Conservation (phyloP, 2,113 vertebrate genomes). For the Callocephalon fimbriatum region DNA sequence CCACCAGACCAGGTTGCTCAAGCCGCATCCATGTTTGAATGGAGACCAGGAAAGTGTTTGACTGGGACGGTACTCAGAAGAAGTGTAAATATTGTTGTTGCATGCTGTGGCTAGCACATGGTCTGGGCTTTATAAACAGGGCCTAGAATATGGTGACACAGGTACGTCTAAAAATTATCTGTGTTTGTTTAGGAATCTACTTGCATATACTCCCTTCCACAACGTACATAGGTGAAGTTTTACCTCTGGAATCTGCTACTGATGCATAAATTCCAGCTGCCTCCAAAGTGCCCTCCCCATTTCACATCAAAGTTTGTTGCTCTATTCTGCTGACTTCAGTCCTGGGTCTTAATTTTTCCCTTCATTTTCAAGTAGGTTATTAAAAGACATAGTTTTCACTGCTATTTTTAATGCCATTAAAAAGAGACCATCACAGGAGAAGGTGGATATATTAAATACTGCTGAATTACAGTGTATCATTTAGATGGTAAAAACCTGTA, state of each 20-base stretch:
- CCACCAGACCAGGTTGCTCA: neutral
- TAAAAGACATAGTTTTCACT: neutral
- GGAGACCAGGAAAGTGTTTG: neutral
- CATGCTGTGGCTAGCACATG: fast-evolving
- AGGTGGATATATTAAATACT: neutral
- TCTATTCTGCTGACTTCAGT: neutral
- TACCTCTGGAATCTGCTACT: slow-evolving; percentile 2
- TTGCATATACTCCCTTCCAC: neutral
- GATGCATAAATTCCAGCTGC: neutral
- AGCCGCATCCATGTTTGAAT: neutral
- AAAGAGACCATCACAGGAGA: neutral
- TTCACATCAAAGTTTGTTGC: neutral
- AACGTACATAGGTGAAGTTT: neutral
- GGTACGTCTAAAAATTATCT: neutral
- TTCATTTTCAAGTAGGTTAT: neutral
- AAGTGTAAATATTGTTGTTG: fast-evolving
- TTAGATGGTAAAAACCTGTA: neutral
- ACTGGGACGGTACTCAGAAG: neutral
- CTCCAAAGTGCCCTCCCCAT: neutral
- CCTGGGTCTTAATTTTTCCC: neutral
- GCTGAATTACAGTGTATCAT: neutral
- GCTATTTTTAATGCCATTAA: neutral
- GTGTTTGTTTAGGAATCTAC: neutral
- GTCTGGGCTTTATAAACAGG: neutral
- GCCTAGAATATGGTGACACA: neutral